Conservation (phyloP, 2,888 invertebrate genomes). For the Morpho achilles region DNA sequence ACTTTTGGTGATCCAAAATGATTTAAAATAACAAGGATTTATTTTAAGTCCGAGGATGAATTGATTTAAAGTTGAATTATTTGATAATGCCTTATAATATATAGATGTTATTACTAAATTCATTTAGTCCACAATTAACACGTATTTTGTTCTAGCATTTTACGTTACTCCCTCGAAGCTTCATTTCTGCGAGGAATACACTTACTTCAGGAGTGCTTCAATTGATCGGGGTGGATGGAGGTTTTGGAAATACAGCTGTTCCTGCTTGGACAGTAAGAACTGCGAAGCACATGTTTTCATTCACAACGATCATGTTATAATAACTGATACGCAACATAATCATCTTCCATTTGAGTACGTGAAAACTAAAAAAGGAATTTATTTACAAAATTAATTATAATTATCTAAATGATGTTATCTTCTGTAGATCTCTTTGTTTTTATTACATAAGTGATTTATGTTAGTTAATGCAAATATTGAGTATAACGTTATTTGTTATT, state of each 20-base stretch:
- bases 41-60: too few relatives aligned
- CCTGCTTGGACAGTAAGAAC: conserved; percentile 28
- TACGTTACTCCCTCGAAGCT: conserved; percentile 28
- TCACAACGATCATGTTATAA: conserved; percentile 28
- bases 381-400: conserved; percentile 7
- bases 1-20: too few relatives aligned
- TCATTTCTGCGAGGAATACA: conserved; percentile 32
- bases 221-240: conserved; percentile 26
- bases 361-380: conserved; percentile 22
- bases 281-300: conserved; percentile 37
- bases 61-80: too few relatives aligned
- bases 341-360: conserved; percentile 32
- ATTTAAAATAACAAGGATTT: too few relatives aligned
- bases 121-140: background rate
- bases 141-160: conserved; percentile 17
- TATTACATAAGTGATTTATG: background rate
- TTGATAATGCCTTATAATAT: too few relatives aligned
- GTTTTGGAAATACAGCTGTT: conserved; percentile 34
- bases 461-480: background rate
- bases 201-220: conserved; percentile 29
- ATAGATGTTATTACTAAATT: too few relatives aligned
- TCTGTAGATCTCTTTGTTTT: background rate
- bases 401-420: background rate
- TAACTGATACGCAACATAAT: conserved; percentile 30
- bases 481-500: too few relatives aligned